Percentiles rank a stretch among this genome's conserved stretches.
Conservation (phyloP, 1,140 invertebrate genomes). For the Cotesia chilonis region DNA sequence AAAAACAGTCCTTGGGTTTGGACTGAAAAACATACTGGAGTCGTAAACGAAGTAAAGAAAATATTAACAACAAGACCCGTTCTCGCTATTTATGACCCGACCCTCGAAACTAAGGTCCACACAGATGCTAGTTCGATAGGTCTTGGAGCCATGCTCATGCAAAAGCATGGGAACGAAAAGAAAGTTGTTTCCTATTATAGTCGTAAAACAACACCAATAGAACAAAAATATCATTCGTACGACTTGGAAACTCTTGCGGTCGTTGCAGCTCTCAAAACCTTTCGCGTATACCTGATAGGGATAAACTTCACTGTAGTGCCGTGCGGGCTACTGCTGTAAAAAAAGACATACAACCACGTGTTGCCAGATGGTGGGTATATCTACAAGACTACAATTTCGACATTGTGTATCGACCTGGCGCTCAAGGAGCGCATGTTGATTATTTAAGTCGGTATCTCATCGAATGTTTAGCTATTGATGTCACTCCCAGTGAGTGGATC, state of each 20-base stretch:
- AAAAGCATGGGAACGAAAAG: slow-evolving; percentile 35
- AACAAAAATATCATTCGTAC: slow-evolving; percentile 56
- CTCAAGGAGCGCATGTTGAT: slow-evolving; percentile 52
- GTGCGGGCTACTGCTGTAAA: slow-evolving; percentile 54
- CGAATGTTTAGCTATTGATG: slow-evolving; percentile 25
- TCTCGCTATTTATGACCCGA: slow-evolving; percentile 34
- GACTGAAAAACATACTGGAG: slow-evolving; percentile 3
- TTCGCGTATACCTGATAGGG: slow-evolving; percentile 54
- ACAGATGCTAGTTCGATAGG: slow-evolving; percentile 49
- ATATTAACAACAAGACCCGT: slow-evolving; percentile 9
- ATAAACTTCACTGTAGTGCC: slow-evolving; percentile 55
- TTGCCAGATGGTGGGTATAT: slow-evolving; percentile 26
- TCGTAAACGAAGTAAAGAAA: slow-evolving; percentile 7
- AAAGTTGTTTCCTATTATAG: slow-evolving; percentile 47
- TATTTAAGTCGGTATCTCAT: slow-evolving; percentile 50
- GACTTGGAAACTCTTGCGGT: slow-evolving; percentile 54
- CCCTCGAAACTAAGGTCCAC: slow-evolving; percentile 42
- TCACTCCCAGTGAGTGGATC: slow-evolving; percentile 34
- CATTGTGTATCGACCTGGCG: slow-evolving; percentile 36
- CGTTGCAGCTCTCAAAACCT: slow-evolving; percentile 49
- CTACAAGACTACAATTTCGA: too few relatives aligned
- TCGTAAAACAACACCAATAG: slow-evolving; percentile 45
- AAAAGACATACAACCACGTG: slow-evolving; percentile 48
- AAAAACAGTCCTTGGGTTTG: slow-evolving; percentile 16
- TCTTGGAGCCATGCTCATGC: slow-evolving; percentile 47